Evolutionary conservation across 1,140 invertebrate species (phyloP).

Genomic region (Sogatella furcifera): DNA sequence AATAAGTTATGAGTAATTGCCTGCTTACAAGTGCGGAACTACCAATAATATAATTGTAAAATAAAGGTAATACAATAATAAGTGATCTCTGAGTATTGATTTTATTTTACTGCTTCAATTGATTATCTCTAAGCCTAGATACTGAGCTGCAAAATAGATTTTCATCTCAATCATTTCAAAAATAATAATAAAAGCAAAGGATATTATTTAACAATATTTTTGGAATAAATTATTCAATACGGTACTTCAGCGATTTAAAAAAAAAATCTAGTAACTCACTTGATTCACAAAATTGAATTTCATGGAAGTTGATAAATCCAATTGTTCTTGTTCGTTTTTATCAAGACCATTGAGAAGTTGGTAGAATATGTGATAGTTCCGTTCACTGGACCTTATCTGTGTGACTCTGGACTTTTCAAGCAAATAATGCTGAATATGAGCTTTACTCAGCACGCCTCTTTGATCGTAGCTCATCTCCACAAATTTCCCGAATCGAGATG

Average conservation of each 20-base stretch:
- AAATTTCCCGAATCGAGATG: conserved; percentile 91
- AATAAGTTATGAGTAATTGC: no score
- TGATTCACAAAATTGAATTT: conserved; percentile 75
- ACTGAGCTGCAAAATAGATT: no score
- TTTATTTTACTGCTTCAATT: no score
- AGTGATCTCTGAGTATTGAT: no score
- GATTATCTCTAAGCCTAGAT: no score
- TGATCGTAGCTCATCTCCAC: conserved; percentile 90
- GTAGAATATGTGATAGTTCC: conserved; percentile 96
- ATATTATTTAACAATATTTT: no score
- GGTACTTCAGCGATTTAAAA: no score
- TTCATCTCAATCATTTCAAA: no score
- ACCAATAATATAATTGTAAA: no score
- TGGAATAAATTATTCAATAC: no score
- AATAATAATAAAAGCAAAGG: conserved; percentile 3
- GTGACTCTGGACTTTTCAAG: conserved; percentile 92
- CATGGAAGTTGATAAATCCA: conserved; percentile 59
- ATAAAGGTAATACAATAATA: no score
- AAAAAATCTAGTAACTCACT: conserved; percentile 39
- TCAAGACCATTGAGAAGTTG: conserved; percentile 77
- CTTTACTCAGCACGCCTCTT: conserved; percentile 80
- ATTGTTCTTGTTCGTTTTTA: conserved; percentile 61
- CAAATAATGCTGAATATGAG: conserved; percentile 90
- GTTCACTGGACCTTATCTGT: conserved; percentile 74
- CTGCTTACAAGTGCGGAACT: no score